Percentiles rank a stretch among this genome's conserved stretches.
These are phyloP conservation scores for Drosophila erecta DNA, from an alignment of 1,140 invertebrate species.

Conservation along the genomic window DNA sequence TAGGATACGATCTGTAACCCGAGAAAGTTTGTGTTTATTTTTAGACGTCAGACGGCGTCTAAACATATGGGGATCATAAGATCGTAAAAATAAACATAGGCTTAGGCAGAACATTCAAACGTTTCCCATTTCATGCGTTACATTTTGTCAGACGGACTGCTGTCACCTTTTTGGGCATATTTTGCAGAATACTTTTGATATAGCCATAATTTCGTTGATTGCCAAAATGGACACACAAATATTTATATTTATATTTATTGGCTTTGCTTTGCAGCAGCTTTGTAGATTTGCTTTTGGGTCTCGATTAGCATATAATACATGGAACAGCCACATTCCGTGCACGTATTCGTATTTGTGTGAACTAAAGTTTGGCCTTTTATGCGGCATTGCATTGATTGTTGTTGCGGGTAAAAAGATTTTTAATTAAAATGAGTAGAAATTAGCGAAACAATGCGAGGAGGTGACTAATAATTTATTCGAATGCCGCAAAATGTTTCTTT, in stretches of 20 bases:
- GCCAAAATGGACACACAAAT: constrained; percentile 6
- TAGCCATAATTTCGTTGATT: background rate
- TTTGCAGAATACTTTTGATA: background rate
- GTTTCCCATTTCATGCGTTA: background rate
- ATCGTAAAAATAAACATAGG: background rate
- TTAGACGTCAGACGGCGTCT: background rate
- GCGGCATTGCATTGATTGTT: constrained; percentile 28
- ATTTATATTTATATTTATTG: constrained; percentile 22
- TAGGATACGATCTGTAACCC: constrained; percentile 2
- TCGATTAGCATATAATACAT: constrained; percentile 24
- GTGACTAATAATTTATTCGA: constrained; percentile 57
- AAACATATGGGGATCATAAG: constrained; percentile 17
- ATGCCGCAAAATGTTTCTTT: constrained; percentile 45
- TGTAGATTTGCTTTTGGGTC: constrained; percentile 16
- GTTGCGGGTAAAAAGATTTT: constrained; percentile 45
- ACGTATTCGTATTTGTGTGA: constrained; percentile 20
- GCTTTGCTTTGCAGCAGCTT: background rate
- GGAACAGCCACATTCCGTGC: constrained; percentile 21
- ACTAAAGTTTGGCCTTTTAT: constrained; percentile 33
- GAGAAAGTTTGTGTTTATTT: constrained; percentile 4
- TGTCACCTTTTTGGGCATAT: background rate
- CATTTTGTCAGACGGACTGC: background rate
- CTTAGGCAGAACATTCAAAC: background rate
- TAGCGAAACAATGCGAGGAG: constrained; percentile 10
- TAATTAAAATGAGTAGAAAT: constrained; percentile 64